Base-by-base conservation (phyloP, 30 jellyfish, hydroid and myxozoan species). In the Chrysaora quinquecirrha region DNA sequence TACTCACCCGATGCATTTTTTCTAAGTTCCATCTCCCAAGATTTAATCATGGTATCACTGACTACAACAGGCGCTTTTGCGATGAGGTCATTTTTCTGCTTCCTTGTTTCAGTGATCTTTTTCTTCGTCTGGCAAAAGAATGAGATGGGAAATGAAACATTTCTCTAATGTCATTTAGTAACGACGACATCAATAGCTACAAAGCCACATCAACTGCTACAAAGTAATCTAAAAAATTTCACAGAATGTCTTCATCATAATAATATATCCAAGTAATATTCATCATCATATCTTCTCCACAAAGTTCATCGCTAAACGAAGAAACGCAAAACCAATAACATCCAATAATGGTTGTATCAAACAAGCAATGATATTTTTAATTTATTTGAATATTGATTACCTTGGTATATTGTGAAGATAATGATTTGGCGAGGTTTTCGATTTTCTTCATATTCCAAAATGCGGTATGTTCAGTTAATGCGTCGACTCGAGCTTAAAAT, bases 381-480 rank as follows among this genome's bases (percentile, higher is more conserved):
- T 38, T 38, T 14, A 38, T 38, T 38, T 38, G 54, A 38, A 38
- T 38, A 38, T 38, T 38, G 54, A 38, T 75, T 30, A 78, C 89
- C 89, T 78, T 78, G 20, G 12, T 34, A 47, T 78, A 78, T 46
- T 78, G 89, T 66, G 31, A 58, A 21, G 71, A 77, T 46, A 78
- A 63, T 22, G 89, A 2, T 35, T 49, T 27, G 19, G 89, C 89
- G 71, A 78, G 27, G 48, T 22, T 78, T 70, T 78, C 89, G 0
- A 61, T 60, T 63, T 78, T 78, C 65, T 52, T 64, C 64, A 34
- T 66, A 63, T 78, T 78, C 89, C 89, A 78, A 48, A 78, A 78
- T 23, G 89, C 89, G 34, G 89, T 48, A 48, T 78, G 89, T 46
- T 78, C 89, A 9, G 89, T 78, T 30, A 78, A 28, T 38, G 84